phyloP scores from a whole-genome alignment of 2,888 invertebrate genomes.

The Thymelicus acteon region DNA sequence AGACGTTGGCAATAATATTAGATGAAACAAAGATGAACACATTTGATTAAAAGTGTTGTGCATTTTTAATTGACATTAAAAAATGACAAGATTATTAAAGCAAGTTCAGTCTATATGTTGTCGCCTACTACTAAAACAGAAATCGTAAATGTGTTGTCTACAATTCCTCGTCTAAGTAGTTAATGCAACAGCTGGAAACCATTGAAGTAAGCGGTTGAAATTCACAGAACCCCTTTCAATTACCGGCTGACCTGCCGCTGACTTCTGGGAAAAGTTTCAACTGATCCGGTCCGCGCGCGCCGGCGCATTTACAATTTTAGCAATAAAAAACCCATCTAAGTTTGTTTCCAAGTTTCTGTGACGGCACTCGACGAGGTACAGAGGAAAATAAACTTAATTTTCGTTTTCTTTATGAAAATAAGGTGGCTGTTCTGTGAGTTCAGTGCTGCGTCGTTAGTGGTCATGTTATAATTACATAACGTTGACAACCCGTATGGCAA shows the following conservation, averaged over 20 bases:
- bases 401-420: slow-evolving; percentile 1
- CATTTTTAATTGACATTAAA: too few species aligned
- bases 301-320: slow-evolving; percentile 19
- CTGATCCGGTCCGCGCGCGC: slow-evolving; percentile 8
- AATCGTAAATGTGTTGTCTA: too few species aligned
- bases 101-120: too few species aligned
- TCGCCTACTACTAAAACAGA: too few species aligned
- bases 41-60: too few species aligned
- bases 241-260: slow-evolving; percentile 12
- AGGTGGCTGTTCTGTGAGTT: not conserved
- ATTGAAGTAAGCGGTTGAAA: slow-evolving; percentile 20
- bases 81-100: too few species aligned
- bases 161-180: not conserved
- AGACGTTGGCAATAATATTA: too few species aligned
- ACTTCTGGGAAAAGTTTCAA: slow-evolving; percentile 21
- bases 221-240: slow-evolving; percentile 26
- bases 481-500: too few species aligned
- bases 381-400: slow-evolving; percentile 4
- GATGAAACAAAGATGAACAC: too few species aligned
- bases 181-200: slow-evolving; percentile 20
- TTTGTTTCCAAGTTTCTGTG: slow-evolving; percentile 13
- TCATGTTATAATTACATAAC: too few species aligned
- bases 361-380: slow-evolving; percentile 1
- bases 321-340: slow-evolving; percentile 28
- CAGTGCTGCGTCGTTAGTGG: not conserved